Base-by-base conservation (phyloP, 2,888 invertebrate species). In the Phaonia tiefii region DNA sequence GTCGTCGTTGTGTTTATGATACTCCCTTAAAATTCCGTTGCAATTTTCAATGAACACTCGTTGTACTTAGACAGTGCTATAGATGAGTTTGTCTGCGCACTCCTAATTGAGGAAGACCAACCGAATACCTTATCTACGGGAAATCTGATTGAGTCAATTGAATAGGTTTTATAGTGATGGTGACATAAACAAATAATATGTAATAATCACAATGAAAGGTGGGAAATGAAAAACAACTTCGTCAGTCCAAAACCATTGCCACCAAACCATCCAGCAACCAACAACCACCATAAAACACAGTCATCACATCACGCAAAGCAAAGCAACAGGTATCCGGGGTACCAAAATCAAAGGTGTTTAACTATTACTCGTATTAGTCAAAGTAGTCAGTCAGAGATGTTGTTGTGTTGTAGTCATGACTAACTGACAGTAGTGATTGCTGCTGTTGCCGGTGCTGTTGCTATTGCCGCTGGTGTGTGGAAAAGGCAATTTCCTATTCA, bases 101-200 rank as follows among this genome's bases (percentile, higher is more conserved):
- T 5, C 31, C 31, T 31, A 31, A 31, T 8, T n/a, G 17, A 58
- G 26, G 58, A 58, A 58, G 1, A 37, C 31, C 25, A 31, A 31
- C 15, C 58, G 58, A 31, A 31, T 15, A 15, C 31, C 15, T 3
- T n/a, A 58, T 42, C 63, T 26, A 22, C 31, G 15, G 37, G 7
- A 22, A 39, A 11, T 22, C 22, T 37, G 22, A 42, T 63, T 63
- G 31, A 31, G 31, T 31, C 31, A 42, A 42, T 42, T 42, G 17
- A 63, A 39, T 37, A 39, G 63, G 63, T 39, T 39, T 63, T 63
- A 20, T 10, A 22, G 31, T 8, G 31, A 8, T 31, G 63, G 63
- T 63, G 63, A 63, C 63, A 63, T 42, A 63, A 63, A 63, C 42
- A 51, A 51, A 20, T 51, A 51, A 51, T 51, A 51, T 51, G 51